phyloP scores from a whole-genome alignment of 2,888 invertebrate species.

The Epiblema foenella region DNA sequence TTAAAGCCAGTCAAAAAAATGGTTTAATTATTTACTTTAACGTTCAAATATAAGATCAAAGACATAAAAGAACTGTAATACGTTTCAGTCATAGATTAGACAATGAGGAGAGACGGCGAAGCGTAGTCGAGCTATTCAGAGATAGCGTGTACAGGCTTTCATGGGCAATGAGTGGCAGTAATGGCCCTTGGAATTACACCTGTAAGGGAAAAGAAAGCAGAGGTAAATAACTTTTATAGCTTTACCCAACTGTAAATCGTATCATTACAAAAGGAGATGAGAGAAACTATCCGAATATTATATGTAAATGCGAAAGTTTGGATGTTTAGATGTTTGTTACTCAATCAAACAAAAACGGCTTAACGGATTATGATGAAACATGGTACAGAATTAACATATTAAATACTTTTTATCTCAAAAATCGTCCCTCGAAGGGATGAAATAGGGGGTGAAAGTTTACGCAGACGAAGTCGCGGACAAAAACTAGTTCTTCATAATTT shows the following conservation, averaged over 20 bases:
- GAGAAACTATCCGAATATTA: background rate
- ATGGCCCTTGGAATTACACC: slow-evolving; percentile 23
- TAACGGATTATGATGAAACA: no score
- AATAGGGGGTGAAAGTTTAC: no score
- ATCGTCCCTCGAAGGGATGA: no score
- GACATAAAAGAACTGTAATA: slow-evolving; percentile 6
- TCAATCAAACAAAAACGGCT: no score
- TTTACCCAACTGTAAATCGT: background rate
- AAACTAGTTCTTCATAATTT: no score
- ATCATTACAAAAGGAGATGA: background rate
- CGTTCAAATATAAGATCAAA: background rate
- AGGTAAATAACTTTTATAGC: slow-evolving; percentile 1
- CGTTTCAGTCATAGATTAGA: slow-evolving; percentile 7
- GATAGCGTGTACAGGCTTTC: slow-evolving; percentile 20
- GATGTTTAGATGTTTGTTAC: no score
- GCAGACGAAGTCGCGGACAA: no score
- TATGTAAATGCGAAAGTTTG: no score
- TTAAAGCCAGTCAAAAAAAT: no score
- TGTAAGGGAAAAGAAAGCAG: background rate
- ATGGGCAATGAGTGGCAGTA: slow-evolving; percentile 14
- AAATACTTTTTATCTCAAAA: no score
- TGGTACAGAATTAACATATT: no score
- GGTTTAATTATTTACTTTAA: no score
- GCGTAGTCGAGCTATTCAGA: slow-evolving; percentile 3
- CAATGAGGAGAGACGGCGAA: slow-evolving; percentile 6